Evolutionary conservation across 1,140 invertebrate genomes (phyloP), one percentile per base, ranked within the genome.

Genomic region (Drosophila oshimai): DNA sequence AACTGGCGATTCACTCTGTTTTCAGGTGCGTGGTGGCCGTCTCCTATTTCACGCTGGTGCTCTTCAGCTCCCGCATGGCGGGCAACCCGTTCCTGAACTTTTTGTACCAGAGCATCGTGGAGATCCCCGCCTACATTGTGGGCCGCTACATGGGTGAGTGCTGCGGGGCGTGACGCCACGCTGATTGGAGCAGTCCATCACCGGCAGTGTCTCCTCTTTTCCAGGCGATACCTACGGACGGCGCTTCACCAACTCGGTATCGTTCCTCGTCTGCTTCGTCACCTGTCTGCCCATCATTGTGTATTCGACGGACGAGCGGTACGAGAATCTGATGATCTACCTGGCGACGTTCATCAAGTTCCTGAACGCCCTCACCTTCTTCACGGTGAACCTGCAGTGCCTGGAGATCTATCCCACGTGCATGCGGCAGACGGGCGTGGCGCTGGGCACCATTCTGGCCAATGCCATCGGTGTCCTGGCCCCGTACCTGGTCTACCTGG

Each of bases 401-500:
- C 92, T 95, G 67, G 95, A 95, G 91, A 92, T 95, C 4, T 95
- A 95, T 80, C 95, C 95, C 10, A 95, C 94, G 0, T 93, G 93
- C 54, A 89, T 95, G 17, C 90, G 95, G 4, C 94, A 95, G 70
- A 93, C 94, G 13, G 95, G 94, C 44, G 93, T 93, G 77, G 92
- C 94, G 1, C 81, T 95, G 62, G 93, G 94, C 34, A 93, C 93
- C 65, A 92, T 94, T 44, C 86, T 93, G 33, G 93, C 93, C 7
- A 93, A 93, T 76, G 80, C 91, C 15, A 91, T 93, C 26, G 92
- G 93, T 42, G 93, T 94, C 9, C 50, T 95, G 6, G 94, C 94
- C 0, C 95, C 96, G 0, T 96, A 96, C 77, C 92, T 96, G 31
- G 93, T 95, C 3, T 94, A 95, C 79, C 90, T 95, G 90, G 95